Conservation (phyloP, 2,888 invertebrate species). For the Eucriotettix oculatus region DNA sequence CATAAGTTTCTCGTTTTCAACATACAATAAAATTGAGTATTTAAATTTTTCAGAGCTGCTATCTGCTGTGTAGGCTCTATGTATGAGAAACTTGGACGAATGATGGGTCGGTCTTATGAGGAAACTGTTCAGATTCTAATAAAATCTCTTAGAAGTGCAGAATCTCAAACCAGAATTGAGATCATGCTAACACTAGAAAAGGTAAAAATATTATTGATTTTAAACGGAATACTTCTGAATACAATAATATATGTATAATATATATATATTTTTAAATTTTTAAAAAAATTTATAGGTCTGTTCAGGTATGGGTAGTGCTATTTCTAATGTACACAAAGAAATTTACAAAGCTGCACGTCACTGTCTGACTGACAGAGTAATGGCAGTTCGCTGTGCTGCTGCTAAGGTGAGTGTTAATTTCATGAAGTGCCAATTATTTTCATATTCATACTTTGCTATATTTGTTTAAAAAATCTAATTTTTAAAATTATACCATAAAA, state of each 20-base stretch:
- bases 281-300: conserved; percentile 39
- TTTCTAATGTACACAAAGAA: conserved; percentile 68
- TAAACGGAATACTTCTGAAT: background rate
- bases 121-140: conserved; percentile 89
- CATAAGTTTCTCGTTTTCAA: background rate
- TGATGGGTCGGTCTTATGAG: conserved; percentile 98
- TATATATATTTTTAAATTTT: conserved; percentile 2
- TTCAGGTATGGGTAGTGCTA: conserved; percentile 89
- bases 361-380: conserved; percentile 77
- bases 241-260: background rate
- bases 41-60: conserved; percentile 58
- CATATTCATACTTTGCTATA: background rate
- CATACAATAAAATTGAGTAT: background rate
- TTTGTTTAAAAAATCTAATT: background rate
- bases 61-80: conserved; percentile 90
- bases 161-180: conserved; percentile 91
- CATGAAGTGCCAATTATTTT: background rate
- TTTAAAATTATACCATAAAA: too few relatives aligned
- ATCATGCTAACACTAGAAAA: conserved; percentile 94
- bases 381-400: conserved; percentile 85
- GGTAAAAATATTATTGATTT: conserved; percentile 30
- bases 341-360: conserved; percentile 82
- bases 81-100: conserved; percentile 94
- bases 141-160: conserved; percentile 79
- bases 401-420: conserved; percentile 38